Evolutionary conservation across 2,888 invertebrate genomes (phyloP).

Genomic region (Dicranocentrus wangi): DNA sequence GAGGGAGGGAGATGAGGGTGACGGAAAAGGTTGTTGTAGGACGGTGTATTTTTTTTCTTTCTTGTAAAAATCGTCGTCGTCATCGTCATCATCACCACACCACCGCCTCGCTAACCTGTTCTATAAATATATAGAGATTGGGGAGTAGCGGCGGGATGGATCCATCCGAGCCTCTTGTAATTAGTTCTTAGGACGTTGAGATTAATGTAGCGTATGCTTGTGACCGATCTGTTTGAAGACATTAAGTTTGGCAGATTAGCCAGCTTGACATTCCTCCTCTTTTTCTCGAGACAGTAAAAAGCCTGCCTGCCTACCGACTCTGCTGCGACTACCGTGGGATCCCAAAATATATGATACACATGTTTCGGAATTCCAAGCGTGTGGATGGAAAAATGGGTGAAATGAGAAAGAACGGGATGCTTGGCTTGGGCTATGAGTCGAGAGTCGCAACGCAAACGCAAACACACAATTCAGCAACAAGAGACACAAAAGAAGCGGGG

Average conservation of each 20-base stretch:
- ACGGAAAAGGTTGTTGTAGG: conserved; percentile 58
- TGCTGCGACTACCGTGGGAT: not conserved
- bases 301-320: not conserved
- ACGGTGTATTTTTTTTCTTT: conserved; percentile 27
- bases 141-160: too few species aligned
- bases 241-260: conserved; percentile 66
- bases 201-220: conserved; percentile 64
- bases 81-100: too few species aligned
- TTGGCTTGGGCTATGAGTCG: conserved; percentile 46
- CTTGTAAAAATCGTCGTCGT: conserved; percentile 53
- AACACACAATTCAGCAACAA: not conserved
- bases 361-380: conserved; percentile 45
- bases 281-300: conserved; percentile 9
- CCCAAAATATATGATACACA: too few species aligned
- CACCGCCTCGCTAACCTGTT: too few species aligned
- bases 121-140: conserved; percentile 55
- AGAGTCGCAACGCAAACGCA: conserved; percentile 3
- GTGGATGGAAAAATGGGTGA: conserved; percentile 64
- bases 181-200: conserved; percentile 65
- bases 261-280: conserved; percentile 57
- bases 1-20: too few species aligned
- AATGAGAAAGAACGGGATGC: conserved; percentile 64
- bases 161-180: conserved; percentile 61
- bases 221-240: conserved; percentile 64
- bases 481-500: not conserved